Conservation (phyloP, 2,888 invertebrate species). For the Lithophane socia region DNA sequence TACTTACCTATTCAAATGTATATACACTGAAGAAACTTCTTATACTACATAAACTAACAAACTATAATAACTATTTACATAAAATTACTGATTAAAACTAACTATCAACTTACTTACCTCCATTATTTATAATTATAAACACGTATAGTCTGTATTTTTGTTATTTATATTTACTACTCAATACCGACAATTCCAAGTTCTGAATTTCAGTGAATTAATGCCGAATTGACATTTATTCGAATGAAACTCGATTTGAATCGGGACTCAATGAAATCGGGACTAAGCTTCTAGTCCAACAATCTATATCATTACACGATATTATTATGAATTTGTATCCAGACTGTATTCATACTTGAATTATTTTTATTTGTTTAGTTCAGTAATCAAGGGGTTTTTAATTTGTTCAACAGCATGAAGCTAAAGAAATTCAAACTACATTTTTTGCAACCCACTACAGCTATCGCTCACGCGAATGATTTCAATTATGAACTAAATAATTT, state of each 20-base stretch:
- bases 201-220: slow-evolving; percentile 14
- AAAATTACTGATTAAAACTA: no score
- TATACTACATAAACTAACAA: no score
- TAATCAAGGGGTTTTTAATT: not conserved
- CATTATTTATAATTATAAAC: no score
- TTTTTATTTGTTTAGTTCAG: slow-evolving; percentile 6
- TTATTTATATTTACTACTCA: not conserved
- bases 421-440: not conserved
- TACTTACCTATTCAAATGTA: no score
- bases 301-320: not conserved
- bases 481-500: slow-evolving; percentile 52
- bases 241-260: slow-evolving; percentile 14
- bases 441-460: slow-evolving; percentile 2
- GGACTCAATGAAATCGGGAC: not conserved
- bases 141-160: not conserved
- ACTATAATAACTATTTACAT: no score
- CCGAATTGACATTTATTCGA: slow-evolving; percentile 28
- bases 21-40: no score
- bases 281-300: not conserved
- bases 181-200: not conserved
- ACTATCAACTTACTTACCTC: no score
- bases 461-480: slow-evolving; percentile 24
- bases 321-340: not conserved
- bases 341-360: not conserved
- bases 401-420: not conserved